phyloP scores from a whole-genome alignment of 1,140 invertebrate genomes.

The Ostrea denselamellosa region DNA sequence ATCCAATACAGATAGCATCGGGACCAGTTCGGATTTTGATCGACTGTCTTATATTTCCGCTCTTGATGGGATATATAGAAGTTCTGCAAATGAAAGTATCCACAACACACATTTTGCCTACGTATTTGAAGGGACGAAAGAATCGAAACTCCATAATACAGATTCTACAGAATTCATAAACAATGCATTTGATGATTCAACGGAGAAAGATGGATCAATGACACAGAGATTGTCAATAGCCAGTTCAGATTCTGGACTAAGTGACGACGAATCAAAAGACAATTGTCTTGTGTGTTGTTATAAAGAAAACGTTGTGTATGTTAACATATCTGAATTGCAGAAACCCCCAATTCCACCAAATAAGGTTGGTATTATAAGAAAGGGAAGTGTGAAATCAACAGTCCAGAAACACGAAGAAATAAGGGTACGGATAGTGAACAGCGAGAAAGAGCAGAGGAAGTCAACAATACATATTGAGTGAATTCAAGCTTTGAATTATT shows the following conservation, averaged over 20 bases:
- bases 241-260: slow-evolving; percentile 12
- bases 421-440: background rate
- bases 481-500: background rate
- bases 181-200: background rate
- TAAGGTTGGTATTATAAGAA: background rate
- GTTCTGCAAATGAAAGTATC: background rate
- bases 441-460: background rate
- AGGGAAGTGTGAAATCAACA: background rate
- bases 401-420: background rate
- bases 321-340: slow-evolving; percentile 2
- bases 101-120: background rate
- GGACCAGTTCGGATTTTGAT: background rate
- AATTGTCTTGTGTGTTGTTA: background rate
- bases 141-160: background rate
- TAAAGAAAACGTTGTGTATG: slow-evolving; percentile 12
- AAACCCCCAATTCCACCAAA: background rate
- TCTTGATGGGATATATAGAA: slow-evolving; percentile 19
- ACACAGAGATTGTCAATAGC: background rate
- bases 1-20: slow-evolving; percentile 7
- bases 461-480: background rate
- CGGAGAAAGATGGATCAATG: background rate
- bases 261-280: slow-evolving; percentile 9
- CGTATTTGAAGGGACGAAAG: background rate
- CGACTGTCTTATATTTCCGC: slow-evolving; percentile 5
- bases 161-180: background rate